phyloP scores from a whole-genome alignment of 2,888 invertebrate genomes.

The Tinea pellionella region DNA sequence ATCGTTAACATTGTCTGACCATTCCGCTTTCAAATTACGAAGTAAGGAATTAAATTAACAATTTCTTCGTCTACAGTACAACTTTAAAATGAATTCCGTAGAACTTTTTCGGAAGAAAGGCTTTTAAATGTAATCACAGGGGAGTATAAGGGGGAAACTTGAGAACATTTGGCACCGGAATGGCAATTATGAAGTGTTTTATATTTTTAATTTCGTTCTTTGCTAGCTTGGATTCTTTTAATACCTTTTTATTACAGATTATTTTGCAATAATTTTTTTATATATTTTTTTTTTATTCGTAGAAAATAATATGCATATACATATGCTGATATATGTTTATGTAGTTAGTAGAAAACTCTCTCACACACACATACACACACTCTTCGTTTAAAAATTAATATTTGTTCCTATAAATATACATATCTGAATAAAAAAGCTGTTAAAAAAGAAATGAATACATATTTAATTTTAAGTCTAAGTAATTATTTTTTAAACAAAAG shows the following conservation, averaged over 20 bases:
- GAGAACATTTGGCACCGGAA: slow-evolving; percentile 44
- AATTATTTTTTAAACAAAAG: not conserved
- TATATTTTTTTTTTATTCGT: not conserved
- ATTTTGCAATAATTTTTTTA: too few relatives aligned
- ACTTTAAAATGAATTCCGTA: slow-evolving; percentile 6
- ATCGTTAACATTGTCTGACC: slow-evolving; percentile 35
- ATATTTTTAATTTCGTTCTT: slow-evolving; percentile 48
- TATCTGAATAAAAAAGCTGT: not conserved
- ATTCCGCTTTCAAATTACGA: slow-evolving; percentile 37
- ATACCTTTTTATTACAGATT: slow-evolving; percentile 18
- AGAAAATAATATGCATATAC: too few relatives aligned
- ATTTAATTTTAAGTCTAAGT: not conserved
- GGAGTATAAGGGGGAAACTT: slow-evolving; percentile 33
- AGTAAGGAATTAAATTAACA: slow-evolving; percentile 49
- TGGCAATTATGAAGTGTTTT: slow-evolving; percentile 50
- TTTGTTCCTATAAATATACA: too few relatives aligned
- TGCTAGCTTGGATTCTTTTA: slow-evolving; percentile 29
- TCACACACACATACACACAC: too few relatives aligned
- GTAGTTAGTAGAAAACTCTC: too few relatives aligned
- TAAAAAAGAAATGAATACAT: not conserved
- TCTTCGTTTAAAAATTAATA: too few relatives aligned
- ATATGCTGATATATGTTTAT: too few relatives aligned
- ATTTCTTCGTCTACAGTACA: slow-evolving; percentile 26
- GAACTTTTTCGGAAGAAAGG: slow-evolving; percentile 27
- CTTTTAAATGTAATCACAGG: slow-evolving; percentile 61